Conservation (phyloP, 2,888 invertebrate genomes). For the Adineta ricciae region DNA sequence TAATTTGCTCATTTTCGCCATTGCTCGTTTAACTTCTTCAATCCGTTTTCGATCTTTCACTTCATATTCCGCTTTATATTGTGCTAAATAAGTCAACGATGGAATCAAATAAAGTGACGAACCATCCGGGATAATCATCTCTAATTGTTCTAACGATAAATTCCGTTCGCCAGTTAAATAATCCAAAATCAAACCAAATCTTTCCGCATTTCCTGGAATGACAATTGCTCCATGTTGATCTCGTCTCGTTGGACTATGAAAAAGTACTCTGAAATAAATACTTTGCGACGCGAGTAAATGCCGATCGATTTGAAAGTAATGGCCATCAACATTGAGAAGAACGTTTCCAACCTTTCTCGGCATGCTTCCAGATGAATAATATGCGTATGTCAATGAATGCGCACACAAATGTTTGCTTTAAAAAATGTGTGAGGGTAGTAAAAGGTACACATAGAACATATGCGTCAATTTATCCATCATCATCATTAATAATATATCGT, state of each 20-base stretch:
- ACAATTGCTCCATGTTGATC: background rate
- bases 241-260: background rate
- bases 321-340: background rate
- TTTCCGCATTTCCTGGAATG: background rate
- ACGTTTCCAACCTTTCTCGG: background rate
- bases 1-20: background rate
- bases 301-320: background rate
- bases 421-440: background rate
- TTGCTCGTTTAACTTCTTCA: background rate
- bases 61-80: background rate
- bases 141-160: background rate
- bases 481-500: background rate
- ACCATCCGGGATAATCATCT: background rate
- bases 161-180: background rate
- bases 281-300: background rate
- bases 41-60: background rate
- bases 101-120: background rate
- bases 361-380: background rate
- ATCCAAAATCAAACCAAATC: background rate
- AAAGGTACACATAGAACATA: background rate
- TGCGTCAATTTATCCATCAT: background rate
- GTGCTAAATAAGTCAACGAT: background rate
- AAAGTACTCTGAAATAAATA: background rate
- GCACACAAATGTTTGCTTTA: background rate
- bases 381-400: background rate